Conservation (phyloP, 2,888 invertebrate species). For the Pteria penguin region DNA sequence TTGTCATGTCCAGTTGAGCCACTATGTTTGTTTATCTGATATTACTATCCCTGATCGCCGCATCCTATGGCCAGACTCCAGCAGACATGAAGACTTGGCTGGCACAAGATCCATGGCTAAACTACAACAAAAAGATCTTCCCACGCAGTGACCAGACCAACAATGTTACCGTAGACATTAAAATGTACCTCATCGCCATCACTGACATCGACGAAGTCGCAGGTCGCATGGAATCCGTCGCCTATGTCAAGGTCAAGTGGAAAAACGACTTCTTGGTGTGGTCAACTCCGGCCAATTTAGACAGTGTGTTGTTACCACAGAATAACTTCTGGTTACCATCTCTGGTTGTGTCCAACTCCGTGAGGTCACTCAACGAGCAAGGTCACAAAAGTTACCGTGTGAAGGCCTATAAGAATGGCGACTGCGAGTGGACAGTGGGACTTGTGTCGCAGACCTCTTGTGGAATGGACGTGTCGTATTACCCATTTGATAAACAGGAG, state of each 20-base stretch:
- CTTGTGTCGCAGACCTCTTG: slow-evolving; percentile 45
- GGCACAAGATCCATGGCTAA: background rate
- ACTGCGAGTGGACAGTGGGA: slow-evolving; percentile 41
- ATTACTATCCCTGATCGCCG: background rate
- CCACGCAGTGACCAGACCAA: slow-evolving; percentile 23
- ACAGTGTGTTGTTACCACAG: slow-evolving; percentile 36
- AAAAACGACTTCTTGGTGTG: slow-evolving; percentile 16
- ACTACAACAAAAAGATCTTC: slow-evolving; percentile 34
- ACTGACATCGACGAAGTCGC: slow-evolving; percentile 40
- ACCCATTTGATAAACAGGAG: slow-evolving; percentile 49
- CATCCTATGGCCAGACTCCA: slow-evolving; percentile 11
- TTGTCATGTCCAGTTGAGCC: background rate
- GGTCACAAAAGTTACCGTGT: slow-evolving; percentile 47
- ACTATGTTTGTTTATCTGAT: background rate
- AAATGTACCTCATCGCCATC: slow-evolving; percentile 37
- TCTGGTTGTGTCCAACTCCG: slow-evolving; percentile 47
- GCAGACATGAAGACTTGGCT: slow-evolving; percentile 18
- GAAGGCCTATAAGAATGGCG: slow-evolving; percentile 30
- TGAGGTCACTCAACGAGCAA: slow-evolving; percentile 39
- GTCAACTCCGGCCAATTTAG: slow-evolving; percentile 14
- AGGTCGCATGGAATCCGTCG: slow-evolving; percentile 33
- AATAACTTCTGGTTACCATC: slow-evolving; percentile 48
- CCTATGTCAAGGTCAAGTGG: slow-evolving; percentile 27
- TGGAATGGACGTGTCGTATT: slow-evolving; percentile 43
- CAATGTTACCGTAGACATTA: slow-evolving; percentile 19